Evolutionary conservation across 2,113 vertebrate genomes (phyloP), one percentile per base, ranked within the genome.

Genomic region (Dicentrarchus labrax): DNA sequence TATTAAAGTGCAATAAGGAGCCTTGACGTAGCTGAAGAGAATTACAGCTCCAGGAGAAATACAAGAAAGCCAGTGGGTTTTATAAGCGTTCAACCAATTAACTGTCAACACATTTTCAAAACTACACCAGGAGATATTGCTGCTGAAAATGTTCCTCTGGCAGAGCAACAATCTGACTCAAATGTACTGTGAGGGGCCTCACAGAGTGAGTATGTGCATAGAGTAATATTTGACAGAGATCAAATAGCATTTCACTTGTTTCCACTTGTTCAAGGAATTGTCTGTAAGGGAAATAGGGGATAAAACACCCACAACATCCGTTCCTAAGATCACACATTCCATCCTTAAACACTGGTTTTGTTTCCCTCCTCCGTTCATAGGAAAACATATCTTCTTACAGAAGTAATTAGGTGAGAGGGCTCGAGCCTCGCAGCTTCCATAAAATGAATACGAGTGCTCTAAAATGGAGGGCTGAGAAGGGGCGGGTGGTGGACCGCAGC

Each of bases 271-370:
- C 77, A 51, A 91, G 89, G 92, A 93, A 91, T 92, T 92, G 88
- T 93, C 93, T 92, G 88, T 88, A 76, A 94, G 92, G 93, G 92
- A 94, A 94, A 94, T 86, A 77, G 87, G 87, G 90, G 92, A 91
- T 93, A 91, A 93, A 93, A 93, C 92, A 94, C 93, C 90, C 91
- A 93, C 92, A 94, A 94, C 92, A 95, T 94, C 94, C 93, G 92
- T 78, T 94, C 84, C 83, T 93, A 86, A 85, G 92, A 93, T 94
- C 92, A 91, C 84, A 91, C 92, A 94, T 95, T 93, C 92, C 93
- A 94, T 83, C 84, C 91, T 91, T 92, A 92, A 94, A 94, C 90
- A 91, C 91, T 90, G 83, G 89, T 90, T 92, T 90, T 92, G 88
- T 90, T 90, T 93, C 87, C 89, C 89, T 91, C 91, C 88, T 90